Evolutionary conservation across 1,140 invertebrate genomes (phyloP).

Genomic region (Saccostrea cuccullata): DNA sequence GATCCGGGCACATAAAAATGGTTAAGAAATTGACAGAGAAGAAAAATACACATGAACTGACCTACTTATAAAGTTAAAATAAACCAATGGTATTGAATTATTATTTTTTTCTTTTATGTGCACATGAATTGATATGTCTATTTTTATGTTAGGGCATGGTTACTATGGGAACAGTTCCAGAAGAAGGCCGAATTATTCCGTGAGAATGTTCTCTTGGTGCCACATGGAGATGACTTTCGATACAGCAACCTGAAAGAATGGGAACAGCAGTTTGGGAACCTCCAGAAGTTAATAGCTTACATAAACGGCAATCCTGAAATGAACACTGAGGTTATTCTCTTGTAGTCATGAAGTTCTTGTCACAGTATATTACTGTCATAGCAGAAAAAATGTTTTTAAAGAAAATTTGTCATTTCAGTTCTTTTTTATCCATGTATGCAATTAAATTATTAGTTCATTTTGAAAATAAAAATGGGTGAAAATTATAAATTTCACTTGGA

Average conservation of each 20-base stretch:
- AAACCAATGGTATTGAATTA: no score
- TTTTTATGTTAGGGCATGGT: conserved; percentile 80
- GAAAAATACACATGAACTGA: no score
- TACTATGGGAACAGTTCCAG: conserved; percentile 95
- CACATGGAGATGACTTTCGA: conserved; percentile 98
- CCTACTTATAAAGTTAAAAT: no score
- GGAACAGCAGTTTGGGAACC: conserved; percentile 95
- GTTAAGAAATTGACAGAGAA: no score
- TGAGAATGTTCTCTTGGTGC: conserved; percentile 91
- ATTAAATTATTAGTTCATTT: no score
- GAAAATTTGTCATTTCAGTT: no score
- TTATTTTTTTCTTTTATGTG: background rate
- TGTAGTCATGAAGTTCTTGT: background rate
- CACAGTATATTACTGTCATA: background rate
- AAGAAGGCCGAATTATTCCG: conserved; percentile 97
- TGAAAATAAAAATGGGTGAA: no score
- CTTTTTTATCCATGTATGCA: no score
- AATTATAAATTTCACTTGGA: no score
- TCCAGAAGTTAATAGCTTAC: conserved; percentile 94
- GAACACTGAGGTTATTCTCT: conserved; percentile 87
- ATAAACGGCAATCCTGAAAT: conserved; percentile 88
- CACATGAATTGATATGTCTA: background rate
- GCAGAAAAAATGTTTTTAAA: background rate
- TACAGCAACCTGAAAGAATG: conserved; percentile 93
- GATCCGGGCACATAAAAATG: no score